These are phyloP conservation scores for rat (Rattus norvegicus) DNA, from an alignment of 2,113 vertebrate genomes.

Conservation along the genomic window GRCr8 NC_086034.1:54050001-54050500, in stretches of 20 bases:
- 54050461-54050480: background rate
- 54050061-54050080: background rate
- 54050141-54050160: background rate
- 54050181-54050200: background rate
- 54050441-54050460: background rate
- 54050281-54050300: background rate
- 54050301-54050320: background rate
- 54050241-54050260: background rate
- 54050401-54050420: too few relatives aligned
- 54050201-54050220: background rate
- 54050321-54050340: background rate
- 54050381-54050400: background rate
- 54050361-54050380: background rate
- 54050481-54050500: background rate
- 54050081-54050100: background rate
- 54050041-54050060: background rate
- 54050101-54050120: background rate
- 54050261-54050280: background rate
- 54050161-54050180: background rate
- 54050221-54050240: too few relatives aligned
- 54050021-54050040: background rate
- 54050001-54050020: background rate
- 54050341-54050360: background rate
- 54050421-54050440: too few relatives aligned
- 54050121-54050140: background rate